These are phyloP conservation scores for Holcopasites calliopsidis DNA, from an alignment of 1,140 invertebrate species.

Conservation along the genomic window DNA sequence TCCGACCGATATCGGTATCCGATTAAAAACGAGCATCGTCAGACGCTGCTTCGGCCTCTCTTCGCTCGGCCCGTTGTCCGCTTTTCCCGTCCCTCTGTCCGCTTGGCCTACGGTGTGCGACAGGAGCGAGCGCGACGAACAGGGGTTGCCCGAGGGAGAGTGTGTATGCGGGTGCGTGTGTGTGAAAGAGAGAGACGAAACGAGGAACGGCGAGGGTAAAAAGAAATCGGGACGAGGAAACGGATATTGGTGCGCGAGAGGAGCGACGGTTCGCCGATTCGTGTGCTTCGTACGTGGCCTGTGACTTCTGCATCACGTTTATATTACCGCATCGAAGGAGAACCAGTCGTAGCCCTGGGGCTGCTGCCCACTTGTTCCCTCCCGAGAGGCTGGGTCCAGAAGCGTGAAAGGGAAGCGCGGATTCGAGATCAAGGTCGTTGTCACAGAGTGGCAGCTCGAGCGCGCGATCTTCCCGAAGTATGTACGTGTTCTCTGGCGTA, in stretches of 20 bases:
- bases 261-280: too few relatives aligned
- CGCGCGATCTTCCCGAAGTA: neutral
- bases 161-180: too few relatives aligned
- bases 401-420: slow-evolving; percentile 3
- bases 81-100: neutral
- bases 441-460: neutral
- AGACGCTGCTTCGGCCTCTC: neutral
- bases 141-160: too few relatives aligned
- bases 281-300: neutral
- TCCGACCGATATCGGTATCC: neutral
- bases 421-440: slow-evolving; percentile 60
- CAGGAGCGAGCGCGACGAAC: neutral
- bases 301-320: neutral
- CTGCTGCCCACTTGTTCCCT: neutral
- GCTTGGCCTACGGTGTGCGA: neutral
- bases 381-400: neutral
- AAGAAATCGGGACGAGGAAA: slow-evolving; percentile 7
- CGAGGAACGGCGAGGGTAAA: neutral
- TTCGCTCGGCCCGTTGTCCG: neutral
- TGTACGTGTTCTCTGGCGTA: too few relatives aligned
- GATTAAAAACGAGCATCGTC: neutral
- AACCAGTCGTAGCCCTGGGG: slow-evolving; percentile 26
- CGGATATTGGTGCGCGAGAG: neutral
- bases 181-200: neutral
- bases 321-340: slow-evolving; percentile 30